Base-by-base conservation (phyloP, 1,140 invertebrate species). In the Lamellibrachia luymesi region DNA sequence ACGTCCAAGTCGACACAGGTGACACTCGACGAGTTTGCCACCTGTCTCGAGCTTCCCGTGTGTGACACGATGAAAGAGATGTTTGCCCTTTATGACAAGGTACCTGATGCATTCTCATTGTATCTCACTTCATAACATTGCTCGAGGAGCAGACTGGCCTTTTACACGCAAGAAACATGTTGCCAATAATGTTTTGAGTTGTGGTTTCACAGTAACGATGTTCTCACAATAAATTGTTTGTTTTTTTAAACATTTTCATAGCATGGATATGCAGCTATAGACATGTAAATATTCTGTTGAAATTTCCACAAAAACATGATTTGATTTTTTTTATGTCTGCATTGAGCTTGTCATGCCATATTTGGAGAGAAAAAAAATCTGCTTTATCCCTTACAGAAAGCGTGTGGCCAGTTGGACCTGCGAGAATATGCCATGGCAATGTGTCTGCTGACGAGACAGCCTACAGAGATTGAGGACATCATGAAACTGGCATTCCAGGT, bases 71-170 rank as follows among this genome's bases (percentile, higher is more conserved):
- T 97, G 5, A 96, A 97, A 91, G 96, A 97, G 90, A 96, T 98
- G 7, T 98, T 98, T 95, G 96, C 97, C 93, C 97, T 98, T 94
- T 97, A 98, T 95, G 97, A 97, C 94, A 97, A 97, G 96, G 97
- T 98, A 95, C 95, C 95, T 94, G 25, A n/a, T 50, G 27, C 25
- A 80, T 80, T 80, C 17, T 80, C 64, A 22, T 56, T 56, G 52
- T 56, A 56, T 56, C 52, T 56, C 52, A 56, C 52, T 56, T 56
- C 52, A 56, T 13, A 56, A 6, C 6, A 13, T 56, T 56, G 52
- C 1, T 56, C 13, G 52, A 56, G 13, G 13, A 7, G 13, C 13
- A 13, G 13, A 56, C 52, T 56, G 6, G 13, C 6, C 13, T 6
- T 7, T 56, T 6, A 6, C 13, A 56, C 0, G 13, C 13, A 6